phyloP scores from a whole-genome alignment of 2,113 vertebrate genomes.

The Burhinus oedicnemus region DNA sequence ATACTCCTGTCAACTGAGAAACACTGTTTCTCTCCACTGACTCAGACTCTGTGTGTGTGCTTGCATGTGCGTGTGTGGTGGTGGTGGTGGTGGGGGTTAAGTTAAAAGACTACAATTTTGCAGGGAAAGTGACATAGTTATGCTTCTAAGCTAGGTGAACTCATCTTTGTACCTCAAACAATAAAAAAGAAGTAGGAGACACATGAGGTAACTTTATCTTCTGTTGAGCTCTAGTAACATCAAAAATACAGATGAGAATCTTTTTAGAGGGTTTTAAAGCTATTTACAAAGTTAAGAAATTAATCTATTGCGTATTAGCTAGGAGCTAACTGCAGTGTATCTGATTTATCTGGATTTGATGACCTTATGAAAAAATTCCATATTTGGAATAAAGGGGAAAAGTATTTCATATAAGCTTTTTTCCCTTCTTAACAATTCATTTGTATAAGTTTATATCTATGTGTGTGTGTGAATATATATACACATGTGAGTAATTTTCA shows the following conservation, averaged over 20 bases:
- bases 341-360: neutral
- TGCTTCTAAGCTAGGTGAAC: neutral
- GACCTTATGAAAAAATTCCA: neutral
- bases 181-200: neutral
- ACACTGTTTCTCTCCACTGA: neutral
- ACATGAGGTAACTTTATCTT: neutral
- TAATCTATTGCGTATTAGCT: neutral
- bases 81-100: rapidly evolving
- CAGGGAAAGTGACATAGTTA: neutral
- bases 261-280: neutral
- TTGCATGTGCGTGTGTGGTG: too few relatives aligned
- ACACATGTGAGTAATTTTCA: neutral
- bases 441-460: neutral
- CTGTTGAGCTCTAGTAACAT: neutral
- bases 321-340: neutral
- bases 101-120: neutral
- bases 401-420: neutral
- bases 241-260: neutral
- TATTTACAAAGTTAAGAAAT: neutral
- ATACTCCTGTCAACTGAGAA: neutral
- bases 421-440: neutral
- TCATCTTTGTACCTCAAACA: neutral
- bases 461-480: neutral
- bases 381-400: neutral
- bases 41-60: rapidly evolving